A percentile compares a stretch with the other conserved stretches of the same genome.
Evolutionary conservation across 1,140 invertebrate species (phyloP).

Genomic region (Muscidifurax raptorellus): DNA sequence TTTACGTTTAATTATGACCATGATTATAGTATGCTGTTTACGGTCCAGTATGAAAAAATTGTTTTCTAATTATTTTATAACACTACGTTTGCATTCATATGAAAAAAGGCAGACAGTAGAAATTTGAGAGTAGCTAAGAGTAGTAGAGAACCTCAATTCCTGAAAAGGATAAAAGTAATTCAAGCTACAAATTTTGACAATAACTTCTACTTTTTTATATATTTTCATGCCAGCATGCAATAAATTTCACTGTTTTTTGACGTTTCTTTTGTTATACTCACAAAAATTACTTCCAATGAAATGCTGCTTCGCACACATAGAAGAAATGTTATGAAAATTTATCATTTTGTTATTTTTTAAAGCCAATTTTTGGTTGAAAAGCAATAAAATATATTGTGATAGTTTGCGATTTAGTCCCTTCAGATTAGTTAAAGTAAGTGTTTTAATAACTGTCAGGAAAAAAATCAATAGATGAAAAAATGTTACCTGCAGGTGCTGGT

Average conservation of each 20-base stretch:
- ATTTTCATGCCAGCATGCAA: conserved; percentile 51
- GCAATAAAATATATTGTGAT: background rate
- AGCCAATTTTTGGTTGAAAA: conserved; percentile 41
- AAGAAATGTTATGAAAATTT: conserved; percentile 48
- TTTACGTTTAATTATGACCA: no score
- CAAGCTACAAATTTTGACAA: conserved; percentile 36
- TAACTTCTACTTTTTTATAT: conserved; percentile 6
- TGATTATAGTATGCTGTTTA: background rate
- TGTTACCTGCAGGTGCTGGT: conserved; percentile 69
- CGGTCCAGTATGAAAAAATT: background rate
- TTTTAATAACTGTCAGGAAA: background rate
- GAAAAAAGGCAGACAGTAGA: conserved; percentile 24
- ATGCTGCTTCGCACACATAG: conserved; percentile 72
- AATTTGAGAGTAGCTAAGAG: background rate
- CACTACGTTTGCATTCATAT: conserved; percentile 18
- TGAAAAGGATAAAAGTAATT: background rate
- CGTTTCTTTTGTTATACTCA: conserved; percentile 66
- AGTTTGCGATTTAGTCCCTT: background rate
- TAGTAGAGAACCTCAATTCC: background rate
- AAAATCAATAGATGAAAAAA: background rate
- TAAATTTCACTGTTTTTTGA: conserved; percentile 38
- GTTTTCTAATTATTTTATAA: background rate
- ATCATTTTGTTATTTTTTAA: conserved; percentile 38
- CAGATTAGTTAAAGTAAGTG: background rate
- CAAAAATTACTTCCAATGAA: conserved; percentile 75